A percentile compares a stretch with the other conserved stretches of the same genome.
Conservation (phyloP, 2,888 invertebrate genomes). For the Sarcophaga variegata region DNA sequence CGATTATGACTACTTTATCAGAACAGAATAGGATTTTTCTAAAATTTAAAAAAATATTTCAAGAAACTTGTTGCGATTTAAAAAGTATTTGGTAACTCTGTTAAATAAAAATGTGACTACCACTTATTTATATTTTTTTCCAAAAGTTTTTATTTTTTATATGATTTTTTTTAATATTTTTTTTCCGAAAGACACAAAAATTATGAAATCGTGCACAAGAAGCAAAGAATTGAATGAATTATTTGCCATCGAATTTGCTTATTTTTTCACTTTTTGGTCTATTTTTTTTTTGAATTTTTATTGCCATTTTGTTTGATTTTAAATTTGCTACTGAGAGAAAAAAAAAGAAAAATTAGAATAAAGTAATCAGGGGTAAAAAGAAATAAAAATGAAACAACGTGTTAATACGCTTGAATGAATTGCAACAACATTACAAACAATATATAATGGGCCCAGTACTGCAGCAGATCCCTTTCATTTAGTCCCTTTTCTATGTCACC, state of each 20-base stretch:
- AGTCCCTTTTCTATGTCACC: constrained; percentile 43
- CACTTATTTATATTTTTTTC: constrained; percentile 33
- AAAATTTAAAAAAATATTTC: too few relatives aligned
- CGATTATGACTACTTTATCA: too few relatives aligned
- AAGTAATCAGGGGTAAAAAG: background rate
- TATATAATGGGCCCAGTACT: constrained; percentile 42
- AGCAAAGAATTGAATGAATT: constrained; percentile 58
- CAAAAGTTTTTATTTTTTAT: background rate
- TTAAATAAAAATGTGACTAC: constrained; percentile 19
- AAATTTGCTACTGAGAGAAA: constrained; percentile 56
- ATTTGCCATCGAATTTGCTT: constrained; percentile 58
- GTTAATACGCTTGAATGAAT: constrained; percentile 68
- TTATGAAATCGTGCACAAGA: constrained; percentile 62
- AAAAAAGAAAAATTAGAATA: constrained; percentile 16
- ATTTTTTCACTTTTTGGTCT: background rate
- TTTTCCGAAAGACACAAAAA: constrained; percentile 31
- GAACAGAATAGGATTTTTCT: too few relatives aligned
- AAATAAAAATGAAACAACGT: constrained; percentile 56
- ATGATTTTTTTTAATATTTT: constrained; percentile 1
- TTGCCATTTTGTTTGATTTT: constrained; percentile 62
- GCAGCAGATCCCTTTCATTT: background rate
- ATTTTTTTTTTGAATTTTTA: constrained; percentile 24
- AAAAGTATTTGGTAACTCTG: constrained; percentile 15
- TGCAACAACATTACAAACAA: constrained; percentile 52
- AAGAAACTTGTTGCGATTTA: background rate